Evolutionary conservation across 2,113 vertebrate genomes (phyloP).

Genomic region (Calidris pugnax): DNA sequence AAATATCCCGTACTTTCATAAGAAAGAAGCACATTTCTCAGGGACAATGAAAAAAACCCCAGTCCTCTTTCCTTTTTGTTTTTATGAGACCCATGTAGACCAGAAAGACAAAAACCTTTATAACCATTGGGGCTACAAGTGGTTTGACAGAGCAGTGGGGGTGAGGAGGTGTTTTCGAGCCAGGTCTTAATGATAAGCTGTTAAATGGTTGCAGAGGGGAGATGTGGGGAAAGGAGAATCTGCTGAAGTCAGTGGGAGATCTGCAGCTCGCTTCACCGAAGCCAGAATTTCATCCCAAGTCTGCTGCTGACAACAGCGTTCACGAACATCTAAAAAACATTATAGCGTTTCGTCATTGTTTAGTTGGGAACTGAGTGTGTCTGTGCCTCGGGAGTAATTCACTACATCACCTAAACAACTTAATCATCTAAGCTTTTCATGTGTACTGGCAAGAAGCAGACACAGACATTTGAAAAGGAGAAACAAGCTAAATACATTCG

Average conservation of each 20-base stretch:
- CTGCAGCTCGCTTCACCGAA: not conserved
- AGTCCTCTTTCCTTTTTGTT: not conserved
- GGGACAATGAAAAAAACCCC: accelerated
- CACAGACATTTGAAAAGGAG: not conserved
- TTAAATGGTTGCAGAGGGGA: not conserved
- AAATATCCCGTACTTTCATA: not conserved
- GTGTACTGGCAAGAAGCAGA: not conserved
- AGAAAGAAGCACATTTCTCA: not conserved
- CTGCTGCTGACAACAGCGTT: not conserved
- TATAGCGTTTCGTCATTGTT: not conserved
- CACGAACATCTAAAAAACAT: not conserved
- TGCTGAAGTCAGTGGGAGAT: not conserved
- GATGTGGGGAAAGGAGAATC: not conserved
- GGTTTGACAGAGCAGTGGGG: not conserved
- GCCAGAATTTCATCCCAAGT: not conserved
- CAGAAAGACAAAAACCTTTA: not conserved
- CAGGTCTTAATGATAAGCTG: not conserved
- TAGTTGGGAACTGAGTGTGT: not conserved
- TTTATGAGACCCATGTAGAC: not conserved
- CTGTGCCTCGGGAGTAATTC: not conserved
- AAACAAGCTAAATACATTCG: not conserved
- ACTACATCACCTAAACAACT: not conserved
- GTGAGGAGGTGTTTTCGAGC: not conserved
- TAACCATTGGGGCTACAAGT: not conserved
- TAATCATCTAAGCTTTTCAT: not conserved